These are phyloP conservation scores for Catharus fuscescens DNA, from an alignment of 2,113 vertebrate species.

Conservation along the genomic window DNA sequence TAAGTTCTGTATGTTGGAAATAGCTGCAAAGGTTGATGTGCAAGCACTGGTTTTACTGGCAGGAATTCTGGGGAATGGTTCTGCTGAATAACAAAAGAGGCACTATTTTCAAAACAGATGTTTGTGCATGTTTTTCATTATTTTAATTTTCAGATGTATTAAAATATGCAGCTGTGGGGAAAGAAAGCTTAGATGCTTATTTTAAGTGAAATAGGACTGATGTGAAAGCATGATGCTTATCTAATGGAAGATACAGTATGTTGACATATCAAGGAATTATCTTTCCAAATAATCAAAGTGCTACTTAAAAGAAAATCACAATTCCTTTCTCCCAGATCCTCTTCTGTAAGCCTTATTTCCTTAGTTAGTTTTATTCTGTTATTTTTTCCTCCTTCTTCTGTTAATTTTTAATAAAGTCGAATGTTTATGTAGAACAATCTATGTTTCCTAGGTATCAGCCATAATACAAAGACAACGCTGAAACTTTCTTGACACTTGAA, in stretches of 20 bases:
- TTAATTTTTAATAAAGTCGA: constrained; percentile 46
- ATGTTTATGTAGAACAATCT: constrained; percentile 64
- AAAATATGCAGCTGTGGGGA: background rate
- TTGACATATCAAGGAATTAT: background rate
- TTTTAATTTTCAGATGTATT: background rate
- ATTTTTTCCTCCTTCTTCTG: constrained; percentile 43
- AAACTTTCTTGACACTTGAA: constrained; percentile 43
- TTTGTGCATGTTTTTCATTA: background rate
- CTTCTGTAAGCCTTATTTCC: constrained; percentile 47
- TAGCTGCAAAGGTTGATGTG: background rate
- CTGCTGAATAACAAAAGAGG: background rate
- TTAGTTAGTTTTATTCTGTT: constrained; percentile 38
- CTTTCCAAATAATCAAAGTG: background rate
- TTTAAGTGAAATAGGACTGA: background rate
- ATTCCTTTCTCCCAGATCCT: background rate
- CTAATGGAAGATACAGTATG: background rate
- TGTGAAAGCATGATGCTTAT: background rate
- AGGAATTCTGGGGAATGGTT: background rate
- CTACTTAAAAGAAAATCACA: background rate
- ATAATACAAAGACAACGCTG: constrained; percentile 55
- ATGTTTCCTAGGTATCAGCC: constrained; percentile 54
- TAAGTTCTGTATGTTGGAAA: background rate
- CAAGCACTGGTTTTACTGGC: background rate
- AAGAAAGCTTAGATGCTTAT: background rate
- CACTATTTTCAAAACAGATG: background rate